These are phyloP conservation scores for Alethe diademata DNA, from an alignment of 2,113 vertebrate genomes.

Conservation along the genomic window DNA sequence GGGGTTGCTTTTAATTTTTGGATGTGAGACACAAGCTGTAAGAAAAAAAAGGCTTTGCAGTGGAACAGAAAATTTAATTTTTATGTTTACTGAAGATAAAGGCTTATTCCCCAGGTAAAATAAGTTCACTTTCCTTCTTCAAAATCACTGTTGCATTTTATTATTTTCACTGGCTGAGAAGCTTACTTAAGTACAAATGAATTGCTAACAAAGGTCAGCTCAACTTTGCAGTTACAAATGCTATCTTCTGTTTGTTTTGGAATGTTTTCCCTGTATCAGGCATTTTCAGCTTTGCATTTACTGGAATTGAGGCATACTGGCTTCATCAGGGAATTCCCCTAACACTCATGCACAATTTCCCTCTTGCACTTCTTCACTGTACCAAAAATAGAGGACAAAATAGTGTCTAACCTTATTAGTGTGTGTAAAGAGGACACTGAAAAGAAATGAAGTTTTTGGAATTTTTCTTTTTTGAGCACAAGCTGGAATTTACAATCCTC, in stretches of 20 bases:
- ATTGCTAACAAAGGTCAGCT: background rate
- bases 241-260: constrained; percentile 25
- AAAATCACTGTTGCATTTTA: constrained; percentile 18
- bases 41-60: background rate
- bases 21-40: background rate
- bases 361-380: background rate
- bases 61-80: background rate
- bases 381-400: background rate
- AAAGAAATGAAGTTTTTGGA: background rate
- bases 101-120: background rate
- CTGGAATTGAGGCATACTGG: constrained; percentile 1
- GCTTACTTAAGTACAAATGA: background rate
- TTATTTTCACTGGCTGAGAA: background rate
- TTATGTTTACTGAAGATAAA: background rate
- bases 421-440: background rate
- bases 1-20: background rate
- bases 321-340: background rate
- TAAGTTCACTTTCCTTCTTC: background rate
- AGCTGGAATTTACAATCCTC: accelerated
- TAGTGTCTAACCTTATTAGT: background rate
- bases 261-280: background rate
- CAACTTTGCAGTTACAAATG: background rate
- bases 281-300: constrained; percentile 28
- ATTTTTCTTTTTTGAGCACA: background rate
- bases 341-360: background rate